These are phyloP conservation scores for Laothoe populi DNA, from an alignment of 2,888 invertebrate species.

Conservation along the genomic window DNA sequence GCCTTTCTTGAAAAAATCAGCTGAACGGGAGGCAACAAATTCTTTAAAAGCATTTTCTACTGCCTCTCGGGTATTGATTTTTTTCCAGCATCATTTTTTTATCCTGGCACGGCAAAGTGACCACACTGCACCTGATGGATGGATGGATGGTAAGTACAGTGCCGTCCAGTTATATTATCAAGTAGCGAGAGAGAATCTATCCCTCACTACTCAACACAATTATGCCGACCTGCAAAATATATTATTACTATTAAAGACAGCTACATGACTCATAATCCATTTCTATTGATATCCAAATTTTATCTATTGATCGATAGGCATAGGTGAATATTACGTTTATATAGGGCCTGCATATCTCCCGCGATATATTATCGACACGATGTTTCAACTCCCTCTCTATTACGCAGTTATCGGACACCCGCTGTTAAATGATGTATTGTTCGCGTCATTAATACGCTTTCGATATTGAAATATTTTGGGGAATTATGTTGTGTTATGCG, in stretches of 20 bases:
- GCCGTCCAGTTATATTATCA: no score
- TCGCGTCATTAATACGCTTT: neutral
- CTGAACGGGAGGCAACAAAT: no score
- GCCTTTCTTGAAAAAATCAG: no score
- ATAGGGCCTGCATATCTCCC: neutral
- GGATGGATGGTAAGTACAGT: no score
- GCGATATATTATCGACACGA: neutral
- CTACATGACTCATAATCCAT: slow-evolving; percentile 20
- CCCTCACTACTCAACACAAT: no score
- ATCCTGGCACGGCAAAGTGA: no score
- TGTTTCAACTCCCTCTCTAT: neutral
- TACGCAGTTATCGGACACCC: slow-evolving; percentile 1
- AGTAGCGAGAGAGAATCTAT: no score
- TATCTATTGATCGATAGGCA: slow-evolving; percentile 25
- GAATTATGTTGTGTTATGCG: neutral
- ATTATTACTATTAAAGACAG: neutral
- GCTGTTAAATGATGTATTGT: slow-evolving; percentile 7
- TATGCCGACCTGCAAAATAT: neutral
- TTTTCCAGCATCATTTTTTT: no score
- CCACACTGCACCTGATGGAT: no score
- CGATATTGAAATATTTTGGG: slow-evolving; percentile 3
- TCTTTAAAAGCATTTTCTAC: no score
- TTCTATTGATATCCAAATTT: slow-evolving; percentile 17
- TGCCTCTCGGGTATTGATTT: no score
- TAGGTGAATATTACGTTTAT: slow-evolving; percentile 10